Evolutionary conservation across 2,888 invertebrate species (phyloP).

Genomic region (Leucophenga montana): DNA sequence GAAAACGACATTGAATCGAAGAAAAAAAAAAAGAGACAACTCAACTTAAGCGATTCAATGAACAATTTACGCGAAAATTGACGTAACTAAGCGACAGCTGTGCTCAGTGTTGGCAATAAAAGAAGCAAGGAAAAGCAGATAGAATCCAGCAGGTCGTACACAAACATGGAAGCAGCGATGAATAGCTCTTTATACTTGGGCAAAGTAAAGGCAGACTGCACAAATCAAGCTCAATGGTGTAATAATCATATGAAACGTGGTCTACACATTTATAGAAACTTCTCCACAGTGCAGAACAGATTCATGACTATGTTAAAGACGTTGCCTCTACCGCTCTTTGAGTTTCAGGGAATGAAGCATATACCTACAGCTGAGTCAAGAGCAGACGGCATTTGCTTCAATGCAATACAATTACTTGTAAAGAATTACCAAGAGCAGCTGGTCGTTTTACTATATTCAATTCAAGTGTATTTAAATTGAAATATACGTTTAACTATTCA

Average conservation of each 20-base stretch:
- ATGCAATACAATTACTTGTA: too few species aligned
- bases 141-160: neutral
- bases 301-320: too few species aligned
- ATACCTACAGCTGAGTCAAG: too few species aligned
- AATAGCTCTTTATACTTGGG: neutral
- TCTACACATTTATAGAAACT: too few species aligned
- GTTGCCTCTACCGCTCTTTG: too few species aligned
- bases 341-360: too few species aligned
- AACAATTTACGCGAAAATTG: conserved; percentile 26
- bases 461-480: too few species aligned
- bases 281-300: too few species aligned
- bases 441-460: too few species aligned
- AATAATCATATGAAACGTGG: conserved; percentile 5
- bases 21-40: conserved; percentile 9
- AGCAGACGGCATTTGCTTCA: too few species aligned
- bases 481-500: too few species aligned
- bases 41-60: conserved; percentile 11
- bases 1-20: conserved; percentile 27
- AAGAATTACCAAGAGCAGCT: too few species aligned
- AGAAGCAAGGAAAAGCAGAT: neutral
- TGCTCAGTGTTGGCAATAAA: neutral
- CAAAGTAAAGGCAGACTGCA: neutral
- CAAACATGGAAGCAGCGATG: conserved; percentile 2
- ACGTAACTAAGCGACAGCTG: conserved; percentile 20
- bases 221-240: conserved; percentile 20